Percentiles rank a stretch among this genome's conserved stretches.
phyloP scores from a whole-genome alignment of 2,113 vertebrate genomes.

The Acinonyx jubatus region DNA sequence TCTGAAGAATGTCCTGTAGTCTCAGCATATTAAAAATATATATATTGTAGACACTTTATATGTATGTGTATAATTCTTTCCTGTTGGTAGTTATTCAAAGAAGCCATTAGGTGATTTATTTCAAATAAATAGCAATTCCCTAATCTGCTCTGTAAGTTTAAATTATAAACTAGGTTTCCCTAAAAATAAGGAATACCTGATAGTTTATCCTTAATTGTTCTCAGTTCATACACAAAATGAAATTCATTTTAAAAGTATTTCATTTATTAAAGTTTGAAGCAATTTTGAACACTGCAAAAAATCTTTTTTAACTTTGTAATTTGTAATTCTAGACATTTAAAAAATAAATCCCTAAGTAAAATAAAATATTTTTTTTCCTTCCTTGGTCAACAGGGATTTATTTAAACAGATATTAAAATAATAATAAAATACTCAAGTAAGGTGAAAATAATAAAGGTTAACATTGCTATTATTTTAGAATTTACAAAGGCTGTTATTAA shows the following conservation, averaged over 20 bases:
- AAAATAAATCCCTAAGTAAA: neutral
- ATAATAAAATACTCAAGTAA: neutral
- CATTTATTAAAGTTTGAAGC: neutral
- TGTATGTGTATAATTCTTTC: neutral
- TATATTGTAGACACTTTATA: neutral
- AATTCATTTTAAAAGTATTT: neutral
- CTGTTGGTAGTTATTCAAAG: neutral
- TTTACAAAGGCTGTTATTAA: neutral
- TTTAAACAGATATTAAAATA: conserved; percentile 31
- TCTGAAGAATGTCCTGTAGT: neutral
- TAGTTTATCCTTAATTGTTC: neutral
- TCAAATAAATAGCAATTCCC: neutral
- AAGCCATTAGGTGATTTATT: neutral
- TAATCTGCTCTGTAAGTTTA: neutral
- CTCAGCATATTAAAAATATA: neutral
- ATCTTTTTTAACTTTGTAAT: neutral
- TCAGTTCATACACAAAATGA: neutral
- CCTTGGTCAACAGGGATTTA: neutral
- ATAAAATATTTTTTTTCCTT: neutral
- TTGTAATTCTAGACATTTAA: neutral
- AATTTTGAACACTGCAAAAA: neutral
- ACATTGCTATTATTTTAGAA: conserved; percentile 6
- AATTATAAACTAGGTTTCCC: neutral
- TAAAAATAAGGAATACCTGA: neutral
- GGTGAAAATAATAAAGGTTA: neutral